These are phyloP conservation scores for Dendroctonus valens DNA, from an alignment of 1,140 invertebrate genomes.

Conservation along the genomic window DNA sequence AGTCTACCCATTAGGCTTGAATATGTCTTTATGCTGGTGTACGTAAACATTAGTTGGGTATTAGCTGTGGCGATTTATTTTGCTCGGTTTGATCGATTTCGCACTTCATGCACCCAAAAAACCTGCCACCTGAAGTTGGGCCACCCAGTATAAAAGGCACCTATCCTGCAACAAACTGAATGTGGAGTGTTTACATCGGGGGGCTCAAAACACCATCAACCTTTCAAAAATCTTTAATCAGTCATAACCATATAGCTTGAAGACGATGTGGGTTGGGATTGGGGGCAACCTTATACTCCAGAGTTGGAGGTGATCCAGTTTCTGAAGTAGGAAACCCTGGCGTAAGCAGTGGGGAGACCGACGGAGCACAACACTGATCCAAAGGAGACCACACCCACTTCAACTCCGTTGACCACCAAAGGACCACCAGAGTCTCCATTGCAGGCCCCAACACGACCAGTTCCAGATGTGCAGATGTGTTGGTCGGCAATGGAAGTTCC, in stretches of 20 bases:
- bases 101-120: too few relatives aligned
- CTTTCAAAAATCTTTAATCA: too few relatives aligned
- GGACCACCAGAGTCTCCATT: slow-evolving; percentile 58
- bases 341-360: slow-evolving; percentile 50
- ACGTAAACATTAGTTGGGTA: slow-evolving; percentile 20
- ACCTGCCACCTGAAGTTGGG: too few relatives aligned
- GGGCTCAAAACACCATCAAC: too few relatives aligned
- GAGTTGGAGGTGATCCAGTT: slow-evolving; percentile 29
- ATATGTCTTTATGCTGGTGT: slow-evolving; percentile 25
- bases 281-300: too few relatives aligned
- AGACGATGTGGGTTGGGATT: too few relatives aligned
- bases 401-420: slow-evolving; percentile 49
- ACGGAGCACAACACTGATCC: slow-evolving; percentile 50
- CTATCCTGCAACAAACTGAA: too few relatives aligned
- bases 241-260: too few relatives aligned
- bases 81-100: slow-evolving; percentile 17
- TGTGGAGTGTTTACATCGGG: too few relatives aligned
- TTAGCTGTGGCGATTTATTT: slow-evolving; percentile 13
- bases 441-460: slow-evolving; percentile 10
- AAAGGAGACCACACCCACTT: slow-evolving; percentile 55
- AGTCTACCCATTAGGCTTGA: slow-evolving; percentile 24
- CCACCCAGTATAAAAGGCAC: too few relatives aligned
- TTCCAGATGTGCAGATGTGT: slow-evolving; percentile 18
- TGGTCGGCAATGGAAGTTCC: not conserved
- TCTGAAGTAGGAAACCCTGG: slow-evolving; percentile 46